Base-by-base conservation (phyloP, 2,113 vertebrate species). In the Notechis scutatus region DNA sequence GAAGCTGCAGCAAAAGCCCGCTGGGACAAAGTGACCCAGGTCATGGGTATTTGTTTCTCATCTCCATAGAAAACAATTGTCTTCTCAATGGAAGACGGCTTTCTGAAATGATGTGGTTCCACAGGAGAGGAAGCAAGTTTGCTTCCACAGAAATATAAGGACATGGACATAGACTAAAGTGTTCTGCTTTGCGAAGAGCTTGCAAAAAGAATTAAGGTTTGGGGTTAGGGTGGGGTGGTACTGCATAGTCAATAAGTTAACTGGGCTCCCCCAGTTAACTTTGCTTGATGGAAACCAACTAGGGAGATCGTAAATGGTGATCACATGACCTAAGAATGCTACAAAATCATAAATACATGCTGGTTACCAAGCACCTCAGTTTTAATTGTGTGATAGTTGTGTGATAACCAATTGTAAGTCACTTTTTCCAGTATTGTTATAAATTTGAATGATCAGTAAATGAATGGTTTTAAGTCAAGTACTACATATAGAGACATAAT, bases 1-100 rank as follows among this genome's bases (percentile, higher is more conserved):
- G 98, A 97, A 97, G 96, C 97, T 3, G n/a, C 96, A 95, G 97
- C 97, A 97, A 97, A 97, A 97, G 97, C 98, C 97, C 98, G 97
- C 98, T 97, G 98, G 97, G 98, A 97, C 85, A 96, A 97, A 97
- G 97, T 98, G 96, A 97, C 91, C 91, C 96, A 95, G 98, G 98
- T 99, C 99, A 98, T 92, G 94, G 96, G 97, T 98, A 97, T 99
- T 99, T 99, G 98, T 98, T 98, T 98, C 96, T 96, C 95, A 97
- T 98, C 98, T 98, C 97, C 96, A 96, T 97, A 96, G 98, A 97
- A 96, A 96, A 98, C 98, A 98, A 98, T 98, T 97, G 97, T 97
- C 96, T 97, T 97, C 97, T 98, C 97, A 97, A 97, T 96, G 97
- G 97, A 97, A 97, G 98, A 97, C 96, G 97, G 97, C 97, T 97